Evolutionary conservation across 2,888 invertebrate genomes (phyloP), one percentile per base, ranked within the genome.

Genomic region (Nephrocerus scutellatus): DNA sequence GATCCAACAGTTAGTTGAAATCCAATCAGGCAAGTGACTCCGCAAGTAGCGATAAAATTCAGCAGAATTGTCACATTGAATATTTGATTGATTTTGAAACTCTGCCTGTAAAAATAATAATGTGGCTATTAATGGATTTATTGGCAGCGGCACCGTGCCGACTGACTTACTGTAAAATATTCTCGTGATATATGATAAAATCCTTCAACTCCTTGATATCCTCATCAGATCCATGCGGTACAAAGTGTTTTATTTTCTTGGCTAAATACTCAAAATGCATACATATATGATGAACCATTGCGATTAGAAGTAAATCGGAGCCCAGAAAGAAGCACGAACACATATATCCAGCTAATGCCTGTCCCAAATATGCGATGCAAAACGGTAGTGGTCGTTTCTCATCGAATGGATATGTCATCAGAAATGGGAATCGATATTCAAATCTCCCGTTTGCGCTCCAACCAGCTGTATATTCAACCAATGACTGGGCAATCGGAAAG

Each of bases 201-300:
- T 14, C 8, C 2, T 31, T 37, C 5, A 55, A 33, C 5, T 36
- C 29, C 12, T 36, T 26, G 1, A 48, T n/a, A 36, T 55, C 52
- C 3, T 29, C 30, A 12, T 43, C 41, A 1, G 44, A 45, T 2
- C 53, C 52, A 0, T 15, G 45, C 2, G 51, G 53, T 9, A 34
- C 30, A 28, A 51, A 48, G 6, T 46, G 39, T 9, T 6, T 24
- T 3, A 55, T 53, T 20, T 19, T 28, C 16, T 35, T 46, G 1
- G 28, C 25, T 13, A 55, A 40, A 42, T 41, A 50, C 6, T 39
- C 37, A 14, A 54, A 53, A 29, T 55, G 48, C 52, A 55, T 54
- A 30, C 52, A 53, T 6, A 48, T 32, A 6, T 49, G 25, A 12
- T 52, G 46, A 2, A 53, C 51, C 12, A 33, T 15, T 1, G 47